Evolutionary conservation across 2,888 invertebrate genomes (phyloP).

Genomic region (Lithophane socia): DNA sequence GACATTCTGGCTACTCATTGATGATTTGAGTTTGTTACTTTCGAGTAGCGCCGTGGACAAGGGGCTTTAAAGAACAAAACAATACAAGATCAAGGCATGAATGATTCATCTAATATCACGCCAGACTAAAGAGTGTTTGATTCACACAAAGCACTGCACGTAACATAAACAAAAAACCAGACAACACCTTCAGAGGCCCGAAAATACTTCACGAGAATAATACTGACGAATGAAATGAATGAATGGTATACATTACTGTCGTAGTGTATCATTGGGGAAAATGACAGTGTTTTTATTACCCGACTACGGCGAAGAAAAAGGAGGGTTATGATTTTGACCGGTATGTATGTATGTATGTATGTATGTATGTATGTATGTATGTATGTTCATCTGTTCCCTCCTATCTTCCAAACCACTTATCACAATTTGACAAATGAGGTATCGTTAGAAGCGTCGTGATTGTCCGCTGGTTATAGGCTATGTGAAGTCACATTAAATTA

Average conservation of each 20-base stretch:
- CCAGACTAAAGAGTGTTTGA: constrained; percentile 68
- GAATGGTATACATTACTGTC: constrained; percentile 16
- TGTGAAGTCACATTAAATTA: too few species aligned
- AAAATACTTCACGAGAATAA: constrained; percentile 62
- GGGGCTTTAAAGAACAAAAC: constrained; percentile 47
- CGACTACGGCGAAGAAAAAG: too few species aligned
- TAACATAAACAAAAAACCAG: constrained; percentile 77
- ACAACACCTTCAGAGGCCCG: constrained; percentile 72
- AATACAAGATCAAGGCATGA: constrained; percentile 67
- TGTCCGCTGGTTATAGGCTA: too few species aligned
- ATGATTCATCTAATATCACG: constrained; percentile 81
- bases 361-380: too few species aligned
- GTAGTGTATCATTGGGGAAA: constrained; percentile 7
- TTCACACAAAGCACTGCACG: constrained; percentile 74
- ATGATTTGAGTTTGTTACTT: neutral
- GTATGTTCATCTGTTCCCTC: too few species aligned
- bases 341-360: too few species aligned
- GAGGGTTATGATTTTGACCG: too few species aligned
- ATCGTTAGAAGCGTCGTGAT: too few species aligned
- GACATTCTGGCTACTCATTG: neutral
- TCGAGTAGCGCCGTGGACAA: neutral
- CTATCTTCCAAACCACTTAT: too few species aligned
- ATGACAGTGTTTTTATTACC: neutral
- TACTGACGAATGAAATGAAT: constrained; percentile 36
- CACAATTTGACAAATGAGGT: too few species aligned